phyloP scores from a whole-genome alignment of 2,888 invertebrate genomes.

The Drosophila ezoana region DNA sequence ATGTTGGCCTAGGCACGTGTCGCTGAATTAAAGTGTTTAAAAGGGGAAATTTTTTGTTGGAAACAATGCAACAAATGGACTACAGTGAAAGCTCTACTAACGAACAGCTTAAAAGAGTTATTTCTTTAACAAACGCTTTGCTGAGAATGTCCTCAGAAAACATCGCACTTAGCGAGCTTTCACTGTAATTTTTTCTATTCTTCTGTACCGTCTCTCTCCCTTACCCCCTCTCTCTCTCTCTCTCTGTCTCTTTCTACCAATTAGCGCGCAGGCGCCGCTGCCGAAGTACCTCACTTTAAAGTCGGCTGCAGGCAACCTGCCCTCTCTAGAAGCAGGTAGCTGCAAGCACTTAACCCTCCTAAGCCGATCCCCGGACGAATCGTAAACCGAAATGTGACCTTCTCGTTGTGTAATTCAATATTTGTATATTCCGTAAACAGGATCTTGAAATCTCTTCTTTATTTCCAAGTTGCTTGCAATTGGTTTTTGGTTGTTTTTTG shows the following conservation, averaged over 20 bases:
- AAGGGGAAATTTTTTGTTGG: not conserved
- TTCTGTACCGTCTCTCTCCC: not conserved
- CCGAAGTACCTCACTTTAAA: constrained; percentile 28
- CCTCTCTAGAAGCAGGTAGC: constrained; percentile 45
- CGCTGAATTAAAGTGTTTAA: not conserved
- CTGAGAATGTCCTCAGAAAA: not conserved
- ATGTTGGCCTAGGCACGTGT: constrained; percentile 46
- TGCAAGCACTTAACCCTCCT: constrained; percentile 23
- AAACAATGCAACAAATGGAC: not conserved
- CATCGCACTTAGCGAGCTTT: not conserved
- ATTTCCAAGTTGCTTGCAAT: constrained; percentile 45
- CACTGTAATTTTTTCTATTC: not conserved
- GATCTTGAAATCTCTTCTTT: constrained; percentile 51
- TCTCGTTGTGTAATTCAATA: constrained; percentile 69
- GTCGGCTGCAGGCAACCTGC: constrained; percentile 21
- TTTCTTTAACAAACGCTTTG: too few relatives aligned
- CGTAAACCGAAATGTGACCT: constrained; percentile 40
- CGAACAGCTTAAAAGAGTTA: not conserved
- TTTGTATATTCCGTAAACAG: constrained; percentile 63
- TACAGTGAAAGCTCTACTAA: constrained; percentile 6
- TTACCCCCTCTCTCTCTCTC: not conserved
- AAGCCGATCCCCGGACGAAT: constrained; percentile 8
- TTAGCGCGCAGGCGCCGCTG: constrained; percentile 54
- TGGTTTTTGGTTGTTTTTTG: constrained; percentile 40
- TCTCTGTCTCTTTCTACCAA: constrained; percentile 26